phyloP scores from a whole-genome alignment of 2,797 vertebrate species.

The Gymnothorax reevesii region DNA sequence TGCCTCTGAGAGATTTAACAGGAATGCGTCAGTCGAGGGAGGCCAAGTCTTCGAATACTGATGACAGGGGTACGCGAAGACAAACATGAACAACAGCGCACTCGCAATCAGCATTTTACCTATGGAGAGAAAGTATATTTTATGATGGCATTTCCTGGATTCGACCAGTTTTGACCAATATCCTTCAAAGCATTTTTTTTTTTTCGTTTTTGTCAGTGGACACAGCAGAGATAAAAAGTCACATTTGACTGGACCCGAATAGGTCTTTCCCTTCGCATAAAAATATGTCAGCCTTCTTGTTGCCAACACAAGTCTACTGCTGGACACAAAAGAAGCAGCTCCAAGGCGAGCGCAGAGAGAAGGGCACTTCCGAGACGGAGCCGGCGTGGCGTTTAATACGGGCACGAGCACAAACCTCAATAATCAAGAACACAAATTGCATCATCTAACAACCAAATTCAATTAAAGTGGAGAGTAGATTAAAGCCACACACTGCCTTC shows the following conservation, averaged over 20 bases:
- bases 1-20: not conserved
- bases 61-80: too few relatives aligned
- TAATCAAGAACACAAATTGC: conserved; percentile 24
- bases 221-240: not conserved
- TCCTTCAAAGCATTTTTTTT: not conserved
- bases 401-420: conserved; percentile 41
- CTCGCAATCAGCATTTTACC: not conserved
- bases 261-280: conserved; percentile 30
- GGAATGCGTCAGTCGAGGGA: not conserved
- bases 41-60: not conserved
- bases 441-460: conserved; percentile 54
- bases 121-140: not conserved
- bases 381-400: conserved; percentile 48
- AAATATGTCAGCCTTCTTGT: conserved; percentile 41
- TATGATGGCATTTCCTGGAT: not conserved
- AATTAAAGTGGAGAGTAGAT: conserved; percentile 60
- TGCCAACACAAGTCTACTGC: conserved; percentile 33
- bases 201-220: not conserved
- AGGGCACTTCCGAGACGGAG: conserved; percentile 46
- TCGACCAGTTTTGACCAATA: not conserved
- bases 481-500: conserved; percentile 48
- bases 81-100: too few relatives aligned
- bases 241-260: conserved; percentile 39
- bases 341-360: conserved; percentile 33
- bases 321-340: conserved; percentile 51